Evolutionary conservation across 2,888 invertebrate genomes (phyloP), one percentile per base, ranked within the genome.

Genomic region (Yponomeuta cagnagella): DNA sequence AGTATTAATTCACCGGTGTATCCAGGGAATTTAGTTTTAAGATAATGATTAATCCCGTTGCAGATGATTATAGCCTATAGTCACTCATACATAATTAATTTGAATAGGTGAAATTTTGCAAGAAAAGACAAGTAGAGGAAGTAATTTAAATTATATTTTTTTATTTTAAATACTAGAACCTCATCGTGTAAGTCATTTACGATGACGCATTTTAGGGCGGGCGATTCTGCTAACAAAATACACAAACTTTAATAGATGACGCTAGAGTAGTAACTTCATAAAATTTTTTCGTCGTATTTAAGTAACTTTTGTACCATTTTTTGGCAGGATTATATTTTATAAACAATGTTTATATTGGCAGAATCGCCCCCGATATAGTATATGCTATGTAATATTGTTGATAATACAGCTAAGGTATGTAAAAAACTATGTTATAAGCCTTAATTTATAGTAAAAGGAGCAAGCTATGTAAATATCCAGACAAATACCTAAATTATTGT

Each of bases 401-500:
- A 68, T 68, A 68, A 23, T 68, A 48, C 48, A 48, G 66, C 37
- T 37, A 15, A n/a, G n/a, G 43, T n/a, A 67, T 67, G 67, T 67
- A 67, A 65, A 65, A 65, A 65, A n/a, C 10, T 65, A 65, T n/a
- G 12, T 58, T 23, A 8, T 65, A 65, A 65, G 65, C 12, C 65
- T 43, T 30, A 65, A 65, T 10, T 33, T 58, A 58, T 58, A 58
- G 30, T 65, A 64, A 37, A 66, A 81, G 76, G 78, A 84, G 74
- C 70, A 73, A 80, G 79, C 80, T 80, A 82, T 89, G 89, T 89
- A 89, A 88, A 89, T 89, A 89, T 87, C 81, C 82, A 83, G 84
- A 83, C 81, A 84, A 83, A 87, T 89, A 23, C 23, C 23, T 23
- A 89, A 89, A 87, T 89, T 88, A 89, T 88, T 88, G 88, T 88